Conservation (phyloP, 2,113 vertebrate species). For the Elaphurus davidianus region DNA sequence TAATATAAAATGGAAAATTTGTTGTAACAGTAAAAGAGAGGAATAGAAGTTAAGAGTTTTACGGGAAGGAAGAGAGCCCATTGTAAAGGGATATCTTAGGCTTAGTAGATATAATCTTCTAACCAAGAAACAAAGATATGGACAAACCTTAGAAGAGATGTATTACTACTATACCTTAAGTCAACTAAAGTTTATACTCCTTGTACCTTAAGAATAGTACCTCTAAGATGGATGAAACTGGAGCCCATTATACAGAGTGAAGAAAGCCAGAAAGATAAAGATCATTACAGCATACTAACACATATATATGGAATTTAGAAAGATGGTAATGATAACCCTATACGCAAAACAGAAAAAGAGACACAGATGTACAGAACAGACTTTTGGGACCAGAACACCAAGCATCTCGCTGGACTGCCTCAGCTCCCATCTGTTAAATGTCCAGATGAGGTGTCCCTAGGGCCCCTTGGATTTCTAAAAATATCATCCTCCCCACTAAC, state of each 20-base stretch:
- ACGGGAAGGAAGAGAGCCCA: neutral
- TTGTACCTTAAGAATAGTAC: neutral
- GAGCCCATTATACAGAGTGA: too few species aligned
- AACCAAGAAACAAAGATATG: neutral
- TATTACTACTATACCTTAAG: neutral
- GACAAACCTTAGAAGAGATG: neutral
- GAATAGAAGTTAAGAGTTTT: neutral
- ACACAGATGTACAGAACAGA: too few species aligned
- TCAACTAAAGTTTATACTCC: neutral
- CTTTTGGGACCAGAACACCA: neutral
- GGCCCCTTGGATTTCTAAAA: neutral
- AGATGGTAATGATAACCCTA: too few species aligned
- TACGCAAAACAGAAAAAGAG: too few species aligned
- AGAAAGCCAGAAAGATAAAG: too few species aligned
- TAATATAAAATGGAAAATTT: neutral
- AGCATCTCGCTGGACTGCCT: neutral
- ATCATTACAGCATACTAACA: too few species aligned
- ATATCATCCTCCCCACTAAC: neutral
- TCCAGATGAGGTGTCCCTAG: neutral
- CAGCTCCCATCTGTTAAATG: neutral
- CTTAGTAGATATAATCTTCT: neutral
- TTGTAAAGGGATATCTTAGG: neutral
- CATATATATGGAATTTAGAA: too few species aligned
- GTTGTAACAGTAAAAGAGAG: neutral
- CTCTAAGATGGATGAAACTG: neutral